Evolutionary conservation across 2,888 invertebrate genomes (phyloP).

Genomic region (Stenoptilia bipunctidactyla): DNA sequence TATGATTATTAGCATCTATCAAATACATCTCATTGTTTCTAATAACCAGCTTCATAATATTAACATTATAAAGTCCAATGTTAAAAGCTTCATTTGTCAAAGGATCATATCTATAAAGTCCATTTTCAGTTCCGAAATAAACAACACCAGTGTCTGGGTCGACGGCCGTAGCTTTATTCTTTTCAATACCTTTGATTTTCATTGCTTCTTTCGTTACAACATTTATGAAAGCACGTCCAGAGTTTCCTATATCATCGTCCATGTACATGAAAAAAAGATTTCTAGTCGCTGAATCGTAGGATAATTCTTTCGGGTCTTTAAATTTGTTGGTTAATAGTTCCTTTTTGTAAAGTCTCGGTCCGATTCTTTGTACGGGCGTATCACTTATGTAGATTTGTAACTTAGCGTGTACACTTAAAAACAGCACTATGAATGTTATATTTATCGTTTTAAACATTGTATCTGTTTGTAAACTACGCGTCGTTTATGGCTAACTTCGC

Average conservation of each 20-base stretch:
- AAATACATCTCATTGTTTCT: slow-evolving; percentile 49
- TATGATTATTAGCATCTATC: slow-evolving; percentile 50
- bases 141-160: slow-evolving; percentile 45
- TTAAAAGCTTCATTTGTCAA: slow-evolving; percentile 32
- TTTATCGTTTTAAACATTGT: slow-evolving; percentile 1
- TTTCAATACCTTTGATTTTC: slow-evolving; percentile 42
- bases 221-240: slow-evolving; percentile 46
- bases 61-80: slow-evolving; percentile 49
- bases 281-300: slow-evolving; percentile 50
- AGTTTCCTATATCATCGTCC: slow-evolving; percentile 46
- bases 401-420: slow-evolving; percentile 31
- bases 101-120: slow-evolving; percentile 48
- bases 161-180: slow-evolving; percentile 50
- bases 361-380: slow-evolving; percentile 39
- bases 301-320: slow-evolving; percentile 40
- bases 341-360: slow-evolving; percentile 42
- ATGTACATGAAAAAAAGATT: slow-evolving; percentile 58
- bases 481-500: slow-evolving; percentile 20
- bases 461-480: not conserved
- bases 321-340: slow-evolving; percentile 39
- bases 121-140: slow-evolving; percentile 54
- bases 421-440: slow-evolving; percentile 16
- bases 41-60: slow-evolving; percentile 46
- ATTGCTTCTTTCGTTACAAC: slow-evolving; percentile 36
- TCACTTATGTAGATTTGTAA: slow-evolving; percentile 35